Evolutionary conservation across 1,140 invertebrate genomes (phyloP).

Genomic region (Sarcophaga bullata): DNA sequence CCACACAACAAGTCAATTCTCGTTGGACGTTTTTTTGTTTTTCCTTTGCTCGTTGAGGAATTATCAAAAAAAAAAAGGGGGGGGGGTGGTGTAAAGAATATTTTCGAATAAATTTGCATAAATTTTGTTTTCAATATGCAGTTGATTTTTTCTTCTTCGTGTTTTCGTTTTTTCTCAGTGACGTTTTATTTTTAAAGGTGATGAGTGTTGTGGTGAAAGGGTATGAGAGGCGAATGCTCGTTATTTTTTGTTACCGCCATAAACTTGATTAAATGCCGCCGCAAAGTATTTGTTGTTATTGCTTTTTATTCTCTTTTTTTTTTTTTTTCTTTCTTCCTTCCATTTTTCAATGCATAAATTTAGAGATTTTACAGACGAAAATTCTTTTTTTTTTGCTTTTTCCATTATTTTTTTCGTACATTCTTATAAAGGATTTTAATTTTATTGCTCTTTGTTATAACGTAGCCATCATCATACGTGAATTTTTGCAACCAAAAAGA

Average conservation of each 20-base stretch:
- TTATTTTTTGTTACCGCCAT: constrained; percentile 36
- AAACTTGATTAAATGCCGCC: constrained; percentile 46
- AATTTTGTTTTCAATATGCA: constrained; percentile 17
- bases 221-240: background rate
- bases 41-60: background rate
- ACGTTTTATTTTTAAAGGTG: too few relatives aligned
- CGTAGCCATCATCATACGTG: too few relatives aligned
- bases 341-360: constrained; percentile 46
- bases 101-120: constrained; percentile 8
- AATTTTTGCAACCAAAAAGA: too few relatives aligned
- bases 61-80: too few relatives aligned
- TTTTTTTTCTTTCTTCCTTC: too few relatives aligned
- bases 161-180: background rate
- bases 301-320: background rate
- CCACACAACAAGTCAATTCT: constrained; percentile 23
- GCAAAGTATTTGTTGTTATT: constrained; percentile 41
- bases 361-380: constrained; percentile 39
- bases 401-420: background rate
- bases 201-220: background rate
- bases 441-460: constrained; percentile 16
- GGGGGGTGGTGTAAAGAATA: background rate
- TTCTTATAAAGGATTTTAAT: constrained; percentile 23
- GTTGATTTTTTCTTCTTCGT: background rate
- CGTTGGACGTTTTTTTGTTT: background rate
- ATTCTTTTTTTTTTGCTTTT: background rate